These are phyloP conservation scores for Zaprionus capensis DNA, from an alignment of 1,140 invertebrate genomes.

Conservation along the genomic window DNA sequence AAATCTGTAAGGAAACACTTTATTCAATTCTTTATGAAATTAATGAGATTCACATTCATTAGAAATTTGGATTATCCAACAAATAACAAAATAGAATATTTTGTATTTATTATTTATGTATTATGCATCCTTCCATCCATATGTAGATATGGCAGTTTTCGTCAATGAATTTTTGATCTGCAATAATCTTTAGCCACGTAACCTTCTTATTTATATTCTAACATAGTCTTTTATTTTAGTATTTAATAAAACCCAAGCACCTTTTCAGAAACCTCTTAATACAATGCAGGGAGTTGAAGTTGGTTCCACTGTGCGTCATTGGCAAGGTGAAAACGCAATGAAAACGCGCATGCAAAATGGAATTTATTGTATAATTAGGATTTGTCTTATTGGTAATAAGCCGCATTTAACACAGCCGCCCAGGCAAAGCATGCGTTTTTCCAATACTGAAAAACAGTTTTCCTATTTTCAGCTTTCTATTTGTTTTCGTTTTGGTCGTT, in stretches of 20 bases:
- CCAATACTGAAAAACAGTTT: conserved; percentile 12
- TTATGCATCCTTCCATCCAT: too few species aligned
- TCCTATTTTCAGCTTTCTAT: conserved; percentile 26
- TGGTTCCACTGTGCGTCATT: conserved; percentile 33
- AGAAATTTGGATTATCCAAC: too few species aligned
- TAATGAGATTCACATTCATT: too few species aligned
- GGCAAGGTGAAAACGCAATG: conserved; percentile 74
- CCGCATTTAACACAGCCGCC: conserved; percentile 66
- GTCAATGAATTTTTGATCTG: too few species aligned
- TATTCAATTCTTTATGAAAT: too few species aligned
- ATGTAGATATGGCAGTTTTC: too few species aligned
- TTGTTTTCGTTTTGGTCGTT: conserved; percentile 20
- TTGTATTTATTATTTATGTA: too few species aligned
- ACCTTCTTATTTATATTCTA: background rate
- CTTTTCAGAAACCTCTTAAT: background rate
- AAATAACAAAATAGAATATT: too few species aligned
- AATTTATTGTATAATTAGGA: conserved; percentile 84
- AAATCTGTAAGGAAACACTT: too few species aligned
- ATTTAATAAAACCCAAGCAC: background rate
- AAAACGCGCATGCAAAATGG: conserved; percentile 75
- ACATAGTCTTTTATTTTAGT: background rate
- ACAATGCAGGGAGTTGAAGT: background rate
- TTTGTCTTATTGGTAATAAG: conserved; percentile 83
- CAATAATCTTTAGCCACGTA: too few species aligned
- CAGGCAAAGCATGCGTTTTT: conserved; percentile 41